Evolutionary conservation across 2,113 vertebrate genomes (phyloP).

Genomic region (Phalacrocorax pelagicus): DNA sequence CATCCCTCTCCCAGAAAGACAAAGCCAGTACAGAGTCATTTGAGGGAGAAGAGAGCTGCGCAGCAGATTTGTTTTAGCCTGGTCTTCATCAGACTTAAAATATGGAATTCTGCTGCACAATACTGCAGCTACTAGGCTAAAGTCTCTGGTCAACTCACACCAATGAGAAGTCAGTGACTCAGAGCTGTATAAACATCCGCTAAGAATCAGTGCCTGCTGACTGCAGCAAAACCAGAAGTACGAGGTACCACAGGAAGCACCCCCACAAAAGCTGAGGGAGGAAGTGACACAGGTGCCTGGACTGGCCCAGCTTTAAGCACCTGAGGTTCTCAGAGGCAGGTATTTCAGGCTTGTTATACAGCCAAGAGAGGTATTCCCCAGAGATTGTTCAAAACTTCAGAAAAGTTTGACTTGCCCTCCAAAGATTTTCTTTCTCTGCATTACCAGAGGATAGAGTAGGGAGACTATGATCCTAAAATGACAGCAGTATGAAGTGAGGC

Average conservation of each 20-base stretch:
- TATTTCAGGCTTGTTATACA: neutral
- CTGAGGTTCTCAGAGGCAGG: neutral
- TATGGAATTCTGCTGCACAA: neutral
- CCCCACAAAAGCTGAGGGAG: neutral
- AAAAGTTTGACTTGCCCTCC: neutral
- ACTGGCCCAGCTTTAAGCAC: neutral
- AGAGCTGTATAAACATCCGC: neutral
- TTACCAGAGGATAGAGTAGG: neutral
- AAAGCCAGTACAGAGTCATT: fast-evolving
- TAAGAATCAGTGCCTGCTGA: neutral
- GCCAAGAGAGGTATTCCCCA: neutral
- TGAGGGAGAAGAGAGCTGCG: neutral
- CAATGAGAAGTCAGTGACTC: neutral
- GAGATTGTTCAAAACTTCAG: neutral
- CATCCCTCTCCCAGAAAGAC: neutral
- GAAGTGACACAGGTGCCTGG: neutral
- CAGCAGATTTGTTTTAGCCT: neutral
- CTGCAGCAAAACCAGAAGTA: neutral
- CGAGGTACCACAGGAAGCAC: neutral
- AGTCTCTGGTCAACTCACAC: neutral
- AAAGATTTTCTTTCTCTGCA: neutral
- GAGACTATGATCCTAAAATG: neutral
- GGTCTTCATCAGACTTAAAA: neutral
- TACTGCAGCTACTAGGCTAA: neutral
- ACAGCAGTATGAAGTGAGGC: neutral